Evolutionary conservation across 2,113 vertebrate species (phyloP).

Genomic region (Varanus salvator): DNA sequence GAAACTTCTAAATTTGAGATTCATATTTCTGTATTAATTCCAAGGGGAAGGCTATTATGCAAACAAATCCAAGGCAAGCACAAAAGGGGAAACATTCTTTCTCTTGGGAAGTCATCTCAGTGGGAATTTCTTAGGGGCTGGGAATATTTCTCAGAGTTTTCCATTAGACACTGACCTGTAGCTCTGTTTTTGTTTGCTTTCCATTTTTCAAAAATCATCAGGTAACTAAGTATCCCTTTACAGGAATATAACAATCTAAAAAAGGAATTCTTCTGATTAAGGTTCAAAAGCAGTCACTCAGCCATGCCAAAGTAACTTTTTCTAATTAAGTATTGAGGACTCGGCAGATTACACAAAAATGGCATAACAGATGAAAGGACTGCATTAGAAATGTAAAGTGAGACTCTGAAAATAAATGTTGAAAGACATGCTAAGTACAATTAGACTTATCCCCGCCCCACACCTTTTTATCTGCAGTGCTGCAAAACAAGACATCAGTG

Average conservation of each 20-base stretch:
- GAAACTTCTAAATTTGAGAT: neutral
- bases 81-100: neutral
- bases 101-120: neutral
- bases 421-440: constrained; percentile 49
- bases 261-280: constrained; percentile 41
- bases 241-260: constrained; percentile 49
- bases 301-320: constrained; percentile 49
- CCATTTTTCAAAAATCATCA: constrained; percentile 37
- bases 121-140: constrained; percentile 38
- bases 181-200: neutral
- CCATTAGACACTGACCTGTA: neutral
- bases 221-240: constrained; percentile 41
- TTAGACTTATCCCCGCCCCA: neutral
- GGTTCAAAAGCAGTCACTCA: constrained; percentile 56
- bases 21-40: constrained; percentile 30
- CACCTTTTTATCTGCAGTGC: constrained; percentile 33
- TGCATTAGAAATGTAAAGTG: constrained; percentile 49
- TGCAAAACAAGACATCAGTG: constrained; percentile 55
- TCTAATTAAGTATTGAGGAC: constrained; percentile 60
- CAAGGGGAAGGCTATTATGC: constrained; percentile 43
- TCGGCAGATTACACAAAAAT: constrained; percentile 51
- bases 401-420: constrained; percentile 53
- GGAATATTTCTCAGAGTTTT: constrained; percentile 26
- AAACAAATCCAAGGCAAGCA: constrained; percentile 39
- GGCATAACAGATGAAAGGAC: constrained; percentile 46